These are phyloP conservation scores for Thereva nobilitata DNA, from an alignment of 2,888 invertebrate genomes.

Conservation along the genomic window DNA sequence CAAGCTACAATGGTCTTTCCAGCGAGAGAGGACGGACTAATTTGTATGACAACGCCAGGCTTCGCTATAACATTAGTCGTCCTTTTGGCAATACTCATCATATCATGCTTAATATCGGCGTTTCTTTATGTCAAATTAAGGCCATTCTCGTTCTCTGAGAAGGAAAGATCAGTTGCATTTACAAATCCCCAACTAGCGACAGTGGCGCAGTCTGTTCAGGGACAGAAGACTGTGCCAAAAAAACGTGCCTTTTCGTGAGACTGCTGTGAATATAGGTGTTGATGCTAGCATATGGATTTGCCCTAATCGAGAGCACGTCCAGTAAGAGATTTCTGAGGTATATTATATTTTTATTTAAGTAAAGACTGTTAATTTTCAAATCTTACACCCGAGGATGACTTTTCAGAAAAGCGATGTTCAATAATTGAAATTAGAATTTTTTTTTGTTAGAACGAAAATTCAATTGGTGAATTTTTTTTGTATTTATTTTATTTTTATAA, in stretches of 20 bases:
- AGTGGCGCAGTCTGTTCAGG: constrained; percentile 48
- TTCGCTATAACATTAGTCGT: constrained; percentile 85
- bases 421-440: too few relatives aligned
- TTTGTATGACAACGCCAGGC: constrained; percentile 94
- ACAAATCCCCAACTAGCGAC: constrained; percentile 55
- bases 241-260: constrained; percentile 46
- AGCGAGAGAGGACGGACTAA: constrained; percentile 69
- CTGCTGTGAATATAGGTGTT: too few relatives aligned
- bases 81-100: constrained; percentile 77
- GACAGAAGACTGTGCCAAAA: constrained; percentile 54
- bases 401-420: too few relatives aligned
- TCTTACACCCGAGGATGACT: neutral
- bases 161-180: constrained; percentile 55
- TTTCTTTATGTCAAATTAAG: constrained; percentile 81
- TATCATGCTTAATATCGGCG: constrained; percentile 84
- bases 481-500: too few relatives aligned
- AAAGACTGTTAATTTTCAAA: neutral
- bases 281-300: too few relatives aligned
- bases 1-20: constrained; percentile 74
- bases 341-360: neutral
- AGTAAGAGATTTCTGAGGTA: too few relatives aligned
- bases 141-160: constrained; percentile 65
- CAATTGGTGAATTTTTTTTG: too few relatives aligned
- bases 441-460: too few relatives aligned
- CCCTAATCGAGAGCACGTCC: too few relatives aligned